These are phyloP conservation scores for Microvelia longipes DNA, from an alignment of 1,140 invertebrate genomes.

Conservation along the genomic window DNA sequence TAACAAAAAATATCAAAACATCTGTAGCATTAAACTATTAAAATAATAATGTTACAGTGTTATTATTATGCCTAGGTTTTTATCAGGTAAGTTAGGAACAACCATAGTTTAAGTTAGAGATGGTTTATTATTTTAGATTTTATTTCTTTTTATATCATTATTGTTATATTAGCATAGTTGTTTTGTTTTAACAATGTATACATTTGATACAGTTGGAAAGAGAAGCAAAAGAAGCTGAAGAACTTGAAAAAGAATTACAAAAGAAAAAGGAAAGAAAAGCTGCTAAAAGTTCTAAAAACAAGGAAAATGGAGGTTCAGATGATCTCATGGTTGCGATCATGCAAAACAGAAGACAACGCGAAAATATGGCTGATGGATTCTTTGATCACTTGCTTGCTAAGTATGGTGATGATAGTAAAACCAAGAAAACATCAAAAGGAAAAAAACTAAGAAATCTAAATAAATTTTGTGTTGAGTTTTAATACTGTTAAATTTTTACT, in stretches of 20 bases:
- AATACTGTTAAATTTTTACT: too few relatives aligned
- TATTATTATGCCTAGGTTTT: too few relatives aligned
- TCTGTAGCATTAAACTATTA: too few relatives aligned
- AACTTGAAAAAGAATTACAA: conserved; percentile 7
- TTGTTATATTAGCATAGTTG: not conserved
- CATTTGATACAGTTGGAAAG: conserved; percentile 4
- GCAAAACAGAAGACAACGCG: conserved; percentile 9
- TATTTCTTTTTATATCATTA: not conserved
- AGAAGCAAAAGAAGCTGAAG: conserved; percentile 9
- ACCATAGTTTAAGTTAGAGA: not conserved
- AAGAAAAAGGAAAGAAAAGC: conserved; percentile 9
- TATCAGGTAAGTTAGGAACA: too few relatives aligned
- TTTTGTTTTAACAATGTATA: not conserved
- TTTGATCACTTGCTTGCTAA: conserved; percentile 12
- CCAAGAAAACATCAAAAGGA: conserved; percentile 3
- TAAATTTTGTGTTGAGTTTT: too few relatives aligned
- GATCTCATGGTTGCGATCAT: conserved; percentile 6
- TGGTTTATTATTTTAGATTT: not conserved
- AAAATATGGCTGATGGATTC: conserved; percentile 6
- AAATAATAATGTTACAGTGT: too few relatives aligned
- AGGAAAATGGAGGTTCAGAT: not conserved
- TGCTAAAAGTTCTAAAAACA: not conserved
- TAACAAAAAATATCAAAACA: too few relatives aligned
- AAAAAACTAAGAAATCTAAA: not conserved
- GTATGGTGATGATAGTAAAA: conserved; percentile 4